Evolutionary conservation across 2,797 vertebrate species (phyloP), one percentile per base, ranked within the genome.

Genomic region (Erpetoichthys calabaricus): DNA sequence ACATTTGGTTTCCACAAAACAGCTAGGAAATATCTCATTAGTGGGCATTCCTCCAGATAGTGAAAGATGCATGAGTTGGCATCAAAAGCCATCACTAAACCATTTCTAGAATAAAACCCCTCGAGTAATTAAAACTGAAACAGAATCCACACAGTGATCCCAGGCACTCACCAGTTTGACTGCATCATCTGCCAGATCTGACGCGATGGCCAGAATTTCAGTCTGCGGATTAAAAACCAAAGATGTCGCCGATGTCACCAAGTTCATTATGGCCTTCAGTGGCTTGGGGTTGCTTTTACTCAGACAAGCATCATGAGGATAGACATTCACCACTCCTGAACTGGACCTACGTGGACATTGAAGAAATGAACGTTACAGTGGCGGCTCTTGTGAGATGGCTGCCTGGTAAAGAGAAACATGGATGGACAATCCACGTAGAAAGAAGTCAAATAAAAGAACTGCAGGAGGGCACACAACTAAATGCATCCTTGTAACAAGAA

Each of bases 261-360:
- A 75, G 70, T 96, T 98, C 91, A 91, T 94, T 59, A 98, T 64
- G 0, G 89, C 81, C 68, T 86, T 94, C 47, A 91, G 70, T 42
- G 94, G 94, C 60, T 81, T 90, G 7, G 95, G 94, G 62, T 10
- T 76, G 8, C 60, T 60, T 6, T 82, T 81, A 25, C 72, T 81
- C 4, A 92, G 71, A 75, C 94, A 98, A 59, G 66, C 73, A 62
- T 91, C 84, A 67, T 88, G 86, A 6, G 70, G 78, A 66, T 98
- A 98, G 47, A 98, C 56, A 67, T 98, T 98, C 59, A 98, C 95
- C 67, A 98, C 91, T 3, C 95, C 95, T 1, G 91, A 89, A 74
- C 79, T 78, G 51, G 93, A 98, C 51, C 95, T 97, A 67, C 6
- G 65, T 70, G 60, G 10, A 64, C 42, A 3, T 63, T 62, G 44